Evolutionary conservation across 2,888 invertebrate species (phyloP), one percentile per base, ranked within the genome.

Genomic region (Nasonovia ribisnigri): DNA sequence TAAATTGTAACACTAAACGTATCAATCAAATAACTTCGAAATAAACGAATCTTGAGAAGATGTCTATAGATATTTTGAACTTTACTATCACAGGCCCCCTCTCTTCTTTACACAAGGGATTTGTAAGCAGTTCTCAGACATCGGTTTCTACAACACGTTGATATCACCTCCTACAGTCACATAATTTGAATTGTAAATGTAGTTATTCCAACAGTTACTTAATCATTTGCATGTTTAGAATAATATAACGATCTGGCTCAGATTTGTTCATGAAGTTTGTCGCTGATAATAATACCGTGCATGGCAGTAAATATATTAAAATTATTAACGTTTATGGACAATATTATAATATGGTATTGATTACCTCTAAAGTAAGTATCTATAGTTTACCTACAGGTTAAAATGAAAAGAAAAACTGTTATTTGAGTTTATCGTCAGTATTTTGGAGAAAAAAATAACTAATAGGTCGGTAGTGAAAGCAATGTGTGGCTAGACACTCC

Each of bases 181-280:
- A 3, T 89, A n/a, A 88, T 92, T 92, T 89, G 54, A 92, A 89
- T 84, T 92, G 88, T 92, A 88, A 92, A 92, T 92, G n/a, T 88
- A 42, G 43, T 36, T n/a, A 6, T 36, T 60, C 60, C 43, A 54
- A 43, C 6, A 48, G 48, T 57, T 51, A 48, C 60, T 67, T 88
- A 92, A 88, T 92, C 1, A 88, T 92, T 77, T 88, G 77, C 88
- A 88, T 54, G 51, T 88, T 67, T n/a, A 54, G 51, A 88, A 77
- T 54, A 77, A 88, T 92, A 88, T 54, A 43, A 67, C 36, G 3
- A 48, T 26, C 57, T 24, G 57, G 24, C 24, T n/a, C 16, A 84
- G 57, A 57, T 91, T 48, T 36, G 60, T 26, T 13, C 36, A 87
- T 11, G 46, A 0, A 60, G 87, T 29, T 87, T 10, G 87, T 36